Evolutionary conservation across 2,888 invertebrate genomes (phyloP), one percentile per base, ranked within the genome.

Genomic region (Pristionchus japonicus): DNA sequence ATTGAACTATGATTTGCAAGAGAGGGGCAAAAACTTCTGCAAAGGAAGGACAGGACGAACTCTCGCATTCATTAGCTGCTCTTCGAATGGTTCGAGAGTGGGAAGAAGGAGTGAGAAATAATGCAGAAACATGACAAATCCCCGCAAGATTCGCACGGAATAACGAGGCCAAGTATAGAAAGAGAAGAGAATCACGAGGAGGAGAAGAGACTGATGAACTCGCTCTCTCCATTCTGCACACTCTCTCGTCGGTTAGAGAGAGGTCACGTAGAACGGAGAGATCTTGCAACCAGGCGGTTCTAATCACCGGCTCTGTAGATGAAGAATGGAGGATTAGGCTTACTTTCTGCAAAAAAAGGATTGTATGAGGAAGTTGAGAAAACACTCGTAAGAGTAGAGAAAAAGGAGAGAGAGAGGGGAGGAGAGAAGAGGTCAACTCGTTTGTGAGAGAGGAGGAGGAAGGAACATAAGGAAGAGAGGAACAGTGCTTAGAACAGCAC

Each of bases 361-460:
- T 52, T 61, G 37, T 27, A 74, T 40, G 74, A 37, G 74, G 74
- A 74, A 74, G 74, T 67, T 67, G 20, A 74, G 74, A 74, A 74
- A 74, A 74, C 37, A 74, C 74, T 74, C 37, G 40, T 34, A 40
- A 43, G 43, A n/a, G 43, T n/a, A 77, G 40, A 23, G 13, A 31
- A 40, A 40, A 31, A 40, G n/a, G 17, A 43, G 23, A 43, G 27
- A 77, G 43, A 40, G 77, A n/a, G 43, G 43, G n/a, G 23, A 31
- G 47, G 27, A 23, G 80, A 31, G 80, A 23, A 27, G 49, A 49
- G 80, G 80, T 80, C 80, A 80, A 80, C 80, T 80, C 80, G 80
- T 80, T 80, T 80, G 80, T 31, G 80, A 80, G 80, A n/a, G n/a
- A n/a, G n/a, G n/a, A n/a, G n/a, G 43, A 49, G 80, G 70, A 70